Percentiles rank a stretch among this genome's conserved stretches.
These are phyloP conservation scores for Ectobius pallidus DNA, from an alignment of 2,888 invertebrate genomes.

Conservation along the genomic window DNA sequence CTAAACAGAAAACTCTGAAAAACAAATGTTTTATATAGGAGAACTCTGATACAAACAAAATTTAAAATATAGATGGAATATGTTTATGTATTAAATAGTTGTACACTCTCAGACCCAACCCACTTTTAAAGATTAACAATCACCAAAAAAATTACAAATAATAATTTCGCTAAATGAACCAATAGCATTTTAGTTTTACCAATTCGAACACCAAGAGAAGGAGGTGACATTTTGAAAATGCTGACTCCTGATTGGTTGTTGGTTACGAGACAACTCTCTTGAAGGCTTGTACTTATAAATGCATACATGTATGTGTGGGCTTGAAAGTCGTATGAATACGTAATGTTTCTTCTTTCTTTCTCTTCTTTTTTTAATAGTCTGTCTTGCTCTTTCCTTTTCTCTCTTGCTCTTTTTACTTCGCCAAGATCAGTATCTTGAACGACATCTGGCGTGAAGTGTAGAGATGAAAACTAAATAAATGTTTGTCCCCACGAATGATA, in stretches of 20 bases:
- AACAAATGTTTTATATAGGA: background rate
- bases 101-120: background rate
- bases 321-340: slow-evolving; percentile 13
- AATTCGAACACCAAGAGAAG: slow-evolving; percentile 6
- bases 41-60: no score
- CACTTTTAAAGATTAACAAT: background rate
- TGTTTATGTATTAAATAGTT: background rate
- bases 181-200: slow-evolving; percentile 12
- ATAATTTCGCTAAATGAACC: slow-evolving; percentile 18
- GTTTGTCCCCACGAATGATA: background rate
- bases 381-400: background rate
- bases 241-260: slow-evolving; percentile 21
- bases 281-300: slow-evolving; percentile 28
- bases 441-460: slow-evolving; percentile 16
- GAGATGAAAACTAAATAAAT: background rate
- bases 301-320: slow-evolving; percentile 25
- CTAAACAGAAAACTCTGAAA: background rate
- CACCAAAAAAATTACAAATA: background rate
- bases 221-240: slow-evolving; percentile 18
- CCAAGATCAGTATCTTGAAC: background rate
- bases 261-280: slow-evolving; percentile 20
- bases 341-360: slow-evolving; percentile 12
- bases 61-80: no score
- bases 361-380: background rate
- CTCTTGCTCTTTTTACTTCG: background rate